Percentiles rank a stretch among this genome's conserved stretches.
Conservation (phyloP, 2,888 invertebrate species). For the Hemistola chrysoprasaria region DNA sequence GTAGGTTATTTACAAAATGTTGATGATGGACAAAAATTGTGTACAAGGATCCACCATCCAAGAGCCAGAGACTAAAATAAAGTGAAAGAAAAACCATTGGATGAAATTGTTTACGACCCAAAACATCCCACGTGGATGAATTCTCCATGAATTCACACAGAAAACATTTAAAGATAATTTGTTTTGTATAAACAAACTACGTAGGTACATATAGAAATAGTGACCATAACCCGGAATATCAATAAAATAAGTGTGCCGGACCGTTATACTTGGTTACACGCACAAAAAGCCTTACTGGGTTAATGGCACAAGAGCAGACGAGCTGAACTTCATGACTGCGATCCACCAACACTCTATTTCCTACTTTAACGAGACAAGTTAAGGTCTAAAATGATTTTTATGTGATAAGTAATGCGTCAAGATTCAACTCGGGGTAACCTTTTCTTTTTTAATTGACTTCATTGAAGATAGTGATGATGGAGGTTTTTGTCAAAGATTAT, state of each 20-base stretch:
- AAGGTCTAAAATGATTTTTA: constrained; percentile 12
- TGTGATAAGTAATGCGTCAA: constrained; percentile 11
- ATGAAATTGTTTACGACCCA: too few relatives aligned
- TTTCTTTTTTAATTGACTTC: constrained; percentile 34
- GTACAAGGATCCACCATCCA: too few relatives aligned
- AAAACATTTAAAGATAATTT: constrained; percentile 3
- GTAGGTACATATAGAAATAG: constrained; percentile 45
- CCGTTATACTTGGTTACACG: constrained; percentile 61
- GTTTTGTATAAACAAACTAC: constrained; percentile 29
- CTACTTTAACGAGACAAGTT: background rate
- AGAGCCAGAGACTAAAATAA: too few relatives aligned
- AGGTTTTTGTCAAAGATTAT: constrained; percentile 28
- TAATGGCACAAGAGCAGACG: constrained; percentile 66
- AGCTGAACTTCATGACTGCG: constrained; percentile 29
- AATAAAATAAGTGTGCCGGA: constrained; percentile 72
- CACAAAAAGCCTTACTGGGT: constrained; percentile 77
- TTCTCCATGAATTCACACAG: too few relatives aligned
- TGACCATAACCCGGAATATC: constrained; percentile 66
- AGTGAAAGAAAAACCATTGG: too few relatives aligned
- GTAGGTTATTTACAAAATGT: too few relatives aligned
- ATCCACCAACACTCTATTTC: constrained; percentile 1
- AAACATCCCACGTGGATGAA: too few relatives aligned
- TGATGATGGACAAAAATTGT: too few relatives aligned
- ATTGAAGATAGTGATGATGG: constrained; percentile 24
- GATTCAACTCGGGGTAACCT: constrained; percentile 17